Base-by-base conservation (phyloP, 2,113 vertebrate genomes). In the Clarias magur region DNA sequence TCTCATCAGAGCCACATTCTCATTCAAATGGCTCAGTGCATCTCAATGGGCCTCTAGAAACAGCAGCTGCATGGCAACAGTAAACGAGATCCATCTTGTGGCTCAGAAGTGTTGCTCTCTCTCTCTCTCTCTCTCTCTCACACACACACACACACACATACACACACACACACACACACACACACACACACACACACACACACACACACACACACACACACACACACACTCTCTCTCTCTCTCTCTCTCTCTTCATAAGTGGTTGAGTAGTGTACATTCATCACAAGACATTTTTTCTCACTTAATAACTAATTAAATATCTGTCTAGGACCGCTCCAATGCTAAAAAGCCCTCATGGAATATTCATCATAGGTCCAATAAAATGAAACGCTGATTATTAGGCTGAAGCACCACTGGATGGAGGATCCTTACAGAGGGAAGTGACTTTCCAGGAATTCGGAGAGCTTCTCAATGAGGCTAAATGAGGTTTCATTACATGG, bases 1-100 rank as follows among this genome's bases (percentile, higher is more conserved):
- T 86, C 88, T 87, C 88, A 90, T 86, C 81, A 88, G 84, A 87
- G 82, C 60, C 48, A 63, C 80, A 89, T 92, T 91, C 86, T 91
- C 38, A 91, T 93, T 90, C 70, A 88, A 90, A 91, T 88, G 25
- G 68, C 60, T 56, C 13, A 57, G 65, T 62, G 80, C 83, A 87
- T 89, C 76, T 85, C 85, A 86, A 88, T 89, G 84, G 87, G 70
- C 59, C 62, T 78, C 78, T 83, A 80, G 87, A 87, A 88, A 56
- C 63, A 83, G 70, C 79, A 54, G 80, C 60, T 76, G 48, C 80
- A 87, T 89, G 82, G 87, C 81, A 84, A 84, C 59, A 80, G 88
- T 83, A 85, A 87, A 85, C 54, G 83, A 76, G 56, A 90, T 72
- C 76, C 62, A 54, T 86, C 68, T 80, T 54, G 56, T 73, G 60